Evolutionary conservation across 1,140 invertebrate species (phyloP), one percentile per base, ranked within the genome.

Genomic region (Frieseomelitta varia): DNA sequence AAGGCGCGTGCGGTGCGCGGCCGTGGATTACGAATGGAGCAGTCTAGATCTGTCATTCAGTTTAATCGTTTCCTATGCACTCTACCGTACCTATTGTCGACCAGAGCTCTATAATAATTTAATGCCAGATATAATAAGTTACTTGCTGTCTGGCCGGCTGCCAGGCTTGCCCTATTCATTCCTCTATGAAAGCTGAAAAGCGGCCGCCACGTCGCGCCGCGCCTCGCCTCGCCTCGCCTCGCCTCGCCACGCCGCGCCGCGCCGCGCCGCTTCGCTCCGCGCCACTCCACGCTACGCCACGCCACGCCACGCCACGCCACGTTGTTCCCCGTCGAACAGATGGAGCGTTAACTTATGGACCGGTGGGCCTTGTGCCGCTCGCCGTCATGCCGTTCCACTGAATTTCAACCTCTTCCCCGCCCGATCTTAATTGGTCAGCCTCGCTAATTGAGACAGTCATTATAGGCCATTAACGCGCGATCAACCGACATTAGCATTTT

Each of bases 121-220:
- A 94, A 94, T 94, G 93, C 93, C 92, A 94, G 92, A 94, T 94
- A 94, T 94, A 94, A 94, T 94, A 94, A 94, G 94, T 94, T 93
- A 94, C 93, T 94, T 92, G 93, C 91, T 94, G 93, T 93, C 93
- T 94, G 94, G 94, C 93, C 84, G 81, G 12, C 76, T 93, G 93
- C 94, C 94, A 94, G 90, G 86, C 87, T 91, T 90, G 89, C 90
- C 91, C 92, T 92, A 94, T 94, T 94, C 93, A 94, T 94, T 91
- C 92, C 91, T 93, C 87, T 91, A 90, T 93, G 91, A 93, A 93
- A 93, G 89, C 90, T 91, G 92, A 93, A 94, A 94, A 93, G 92
- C 92, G 87, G 77, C 84, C 81, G 69, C 55, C 75, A 39, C 39
- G 39, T 0, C 39, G 39, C 39, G 39, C 39, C 39, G 8, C 39